Percentiles rank a stretch among this genome's conserved stretches.
Conservation (phyloP, 1,140 invertebrate species). For the Zaprionus taronus region DNA sequence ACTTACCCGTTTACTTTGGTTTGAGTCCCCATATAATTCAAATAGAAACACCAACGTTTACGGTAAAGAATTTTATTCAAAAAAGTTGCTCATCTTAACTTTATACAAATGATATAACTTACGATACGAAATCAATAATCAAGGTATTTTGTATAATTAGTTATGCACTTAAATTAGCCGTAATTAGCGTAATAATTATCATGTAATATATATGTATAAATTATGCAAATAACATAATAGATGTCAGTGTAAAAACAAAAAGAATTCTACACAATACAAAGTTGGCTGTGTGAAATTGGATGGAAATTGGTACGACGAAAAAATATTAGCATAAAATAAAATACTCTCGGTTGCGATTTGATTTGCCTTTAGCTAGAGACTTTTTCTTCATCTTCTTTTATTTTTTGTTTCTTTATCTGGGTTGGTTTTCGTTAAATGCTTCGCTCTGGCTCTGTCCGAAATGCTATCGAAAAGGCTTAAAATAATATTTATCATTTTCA, state of each 20-base stretch:
- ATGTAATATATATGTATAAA: conserved; percentile 44
- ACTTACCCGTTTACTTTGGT: neutral
- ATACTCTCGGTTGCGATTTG: conserved; percentile 60
- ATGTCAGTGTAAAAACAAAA: conserved; percentile 38
- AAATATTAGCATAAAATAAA: conserved; percentile 38
- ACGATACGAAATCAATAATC: conserved; percentile 71
- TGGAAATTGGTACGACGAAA: conserved; percentile 49
- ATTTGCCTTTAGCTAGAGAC: conserved; percentile 31
- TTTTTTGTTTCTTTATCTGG: conserved; percentile 1
- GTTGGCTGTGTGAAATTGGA: conserved; percentile 50
- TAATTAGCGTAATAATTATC: conserved; percentile 51
- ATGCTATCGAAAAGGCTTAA: conserved; percentile 40
- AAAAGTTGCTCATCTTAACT: conserved; percentile 76
- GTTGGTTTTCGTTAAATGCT: conserved; percentile 60
- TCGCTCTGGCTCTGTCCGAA: conserved; percentile 60
- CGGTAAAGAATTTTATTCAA: conserved; percentile 83
- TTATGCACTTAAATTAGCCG: conserved; percentile 67
- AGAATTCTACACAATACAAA: conserved; percentile 12
- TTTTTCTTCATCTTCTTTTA: neutral
- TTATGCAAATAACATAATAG: conserved; percentile 56
- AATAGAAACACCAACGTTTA: conserved; percentile 9
- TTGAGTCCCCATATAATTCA: neutral
- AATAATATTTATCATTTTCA: conserved; percentile 6
- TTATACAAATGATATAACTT: conserved; percentile 82
- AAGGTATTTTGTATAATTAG: conserved; percentile 60